Evolutionary conservation across 2,113 vertebrate species (phyloP).

Genomic region (Sterrhoptilus dennistouni): DNA sequence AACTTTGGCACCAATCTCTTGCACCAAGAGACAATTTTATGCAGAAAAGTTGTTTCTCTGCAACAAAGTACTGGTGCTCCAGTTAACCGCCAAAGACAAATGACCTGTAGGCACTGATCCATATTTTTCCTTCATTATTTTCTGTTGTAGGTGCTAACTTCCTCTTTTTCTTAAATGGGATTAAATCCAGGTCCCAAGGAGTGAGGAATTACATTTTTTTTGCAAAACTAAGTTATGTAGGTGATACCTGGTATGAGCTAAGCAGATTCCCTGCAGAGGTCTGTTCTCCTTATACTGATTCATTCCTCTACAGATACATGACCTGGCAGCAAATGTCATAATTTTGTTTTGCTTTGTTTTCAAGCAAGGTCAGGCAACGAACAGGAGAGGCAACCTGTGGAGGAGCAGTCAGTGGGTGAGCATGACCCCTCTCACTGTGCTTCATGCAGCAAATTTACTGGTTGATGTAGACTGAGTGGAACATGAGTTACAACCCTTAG

Average conservation of each 20-base stretch:
- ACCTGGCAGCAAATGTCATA: neutral
- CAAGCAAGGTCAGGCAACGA: neutral
- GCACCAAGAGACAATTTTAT: neutral
- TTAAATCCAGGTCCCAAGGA: neutral
- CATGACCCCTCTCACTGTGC: neutral
- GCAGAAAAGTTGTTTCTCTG: neutral
- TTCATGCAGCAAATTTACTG: neutral
- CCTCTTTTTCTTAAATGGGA: neutral
- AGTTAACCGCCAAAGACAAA: neutral
- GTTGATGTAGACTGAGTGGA: neutral
- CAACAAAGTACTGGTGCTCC: neutral
- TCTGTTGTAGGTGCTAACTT: neutral
- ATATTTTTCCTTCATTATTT: neutral
- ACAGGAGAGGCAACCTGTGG: neutral
- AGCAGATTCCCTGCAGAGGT: neutral
- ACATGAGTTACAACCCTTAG: neutral
- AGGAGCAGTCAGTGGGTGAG: neutral
- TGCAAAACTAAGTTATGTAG: neutral
- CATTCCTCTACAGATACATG: neutral
- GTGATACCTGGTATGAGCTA: neutral
- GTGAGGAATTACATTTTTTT: neutral
- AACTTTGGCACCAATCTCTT: neutral
- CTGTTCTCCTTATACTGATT: neutral
- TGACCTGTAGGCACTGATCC: neutral
- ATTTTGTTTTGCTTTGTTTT: neutral